Evolutionary conservation across 2,113 vertebrate species (phyloP).

Genomic region (Apistogramma diplotaenia): DNA sequence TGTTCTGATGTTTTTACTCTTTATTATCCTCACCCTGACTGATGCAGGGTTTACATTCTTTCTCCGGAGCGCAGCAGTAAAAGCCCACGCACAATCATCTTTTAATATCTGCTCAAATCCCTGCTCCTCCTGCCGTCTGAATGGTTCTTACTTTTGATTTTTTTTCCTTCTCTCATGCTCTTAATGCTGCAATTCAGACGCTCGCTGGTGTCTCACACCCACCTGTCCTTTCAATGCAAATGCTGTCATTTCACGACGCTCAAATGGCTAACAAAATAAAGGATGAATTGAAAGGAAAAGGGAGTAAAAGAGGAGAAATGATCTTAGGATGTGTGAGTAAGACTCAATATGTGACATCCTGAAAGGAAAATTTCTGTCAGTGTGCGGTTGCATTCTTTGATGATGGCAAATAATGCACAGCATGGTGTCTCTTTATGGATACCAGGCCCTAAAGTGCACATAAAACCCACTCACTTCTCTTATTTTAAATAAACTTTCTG

Average conservation of each 20-base stretch:
- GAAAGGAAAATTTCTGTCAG: conserved; percentile 29
- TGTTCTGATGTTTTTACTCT: conserved; percentile 65
- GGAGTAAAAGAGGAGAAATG: conserved; percentile 7
- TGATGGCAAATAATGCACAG: conserved; percentile 34
- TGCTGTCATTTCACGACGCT: conserved; percentile 48
- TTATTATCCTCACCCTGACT: conserved; percentile 72
- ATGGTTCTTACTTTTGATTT: conserved; percentile 62
- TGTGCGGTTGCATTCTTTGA: conserved; percentile 21
- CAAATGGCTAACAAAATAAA: conserved; percentile 55
- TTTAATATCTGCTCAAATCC: conserved; percentile 78
- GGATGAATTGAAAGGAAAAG: conserved; percentile 37
- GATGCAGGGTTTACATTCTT: conserved; percentile 73
- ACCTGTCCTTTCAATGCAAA: conserved; percentile 68
- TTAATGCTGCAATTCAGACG: conserved; percentile 60
- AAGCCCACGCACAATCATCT: conserved; percentile 77
- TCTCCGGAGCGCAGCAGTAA: conserved; percentile 58
- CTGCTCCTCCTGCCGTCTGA: conserved; percentile 58
- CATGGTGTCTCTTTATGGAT: conserved; percentile 1
- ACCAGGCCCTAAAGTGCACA: background rate
- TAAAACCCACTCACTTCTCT: background rate
- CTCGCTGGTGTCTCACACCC: conserved; percentile 63
- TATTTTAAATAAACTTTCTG: background rate
- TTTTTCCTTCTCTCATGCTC: conserved; percentile 18
- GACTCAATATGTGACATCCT: conserved; percentile 24
- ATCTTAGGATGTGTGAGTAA: conserved; percentile 43